Percentiles rank a stretch among this genome's conserved stretches.
Evolutionary conservation across 2,113 vertebrate genomes (phyloP).

Genomic region (Pholis gunnellus): DNA sequence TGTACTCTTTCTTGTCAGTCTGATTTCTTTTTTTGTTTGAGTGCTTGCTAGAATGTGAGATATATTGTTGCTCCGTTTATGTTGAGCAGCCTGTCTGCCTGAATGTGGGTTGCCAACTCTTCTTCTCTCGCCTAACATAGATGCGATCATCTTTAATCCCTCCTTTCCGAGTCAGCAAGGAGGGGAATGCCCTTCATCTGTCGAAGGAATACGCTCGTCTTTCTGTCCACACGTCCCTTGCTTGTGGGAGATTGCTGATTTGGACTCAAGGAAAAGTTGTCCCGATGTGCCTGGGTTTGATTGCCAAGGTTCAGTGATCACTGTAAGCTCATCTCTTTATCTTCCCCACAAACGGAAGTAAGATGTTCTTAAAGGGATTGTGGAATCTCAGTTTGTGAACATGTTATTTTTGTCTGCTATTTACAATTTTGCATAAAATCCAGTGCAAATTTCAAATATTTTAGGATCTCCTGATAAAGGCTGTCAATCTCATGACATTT

Average conservation of each 20-base stretch:
- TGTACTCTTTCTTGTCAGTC: background rate
- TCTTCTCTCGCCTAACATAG: constrained; percentile 15
- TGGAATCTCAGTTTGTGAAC: background rate
- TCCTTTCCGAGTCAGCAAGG: constrained; percentile 9
- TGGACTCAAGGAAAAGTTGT: constrained; percentile 4
- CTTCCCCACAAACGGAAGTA: background rate
- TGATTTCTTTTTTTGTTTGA: background rate
- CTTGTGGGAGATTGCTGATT: background rate
- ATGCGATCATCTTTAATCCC: constrained; percentile 36
- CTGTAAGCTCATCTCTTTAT: constrained; percentile 16
- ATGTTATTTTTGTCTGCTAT: background rate
- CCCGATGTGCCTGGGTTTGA: constrained; percentile 12
- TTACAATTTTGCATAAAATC: background rate
- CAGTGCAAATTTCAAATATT: background rate
- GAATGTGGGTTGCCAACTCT: constrained; percentile 18
- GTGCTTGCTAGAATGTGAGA: background rate
- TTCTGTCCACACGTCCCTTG: background rate
- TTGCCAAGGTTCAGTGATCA: constrained; percentile 34
- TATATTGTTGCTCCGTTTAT: constrained; percentile 4
- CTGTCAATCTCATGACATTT: background rate
- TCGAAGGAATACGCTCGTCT: constrained; percentile 2
- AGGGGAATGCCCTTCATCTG: constrained; percentile 45
- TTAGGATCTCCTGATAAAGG: background rate
- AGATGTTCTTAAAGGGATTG: background rate
- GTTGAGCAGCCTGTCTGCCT: background rate